Percentiles rank a stretch among this genome's conserved stretches.
Evolutionary conservation across 2,888 invertebrate genomes (phyloP).

Genomic region (Pterobdella sp.): DNA sequence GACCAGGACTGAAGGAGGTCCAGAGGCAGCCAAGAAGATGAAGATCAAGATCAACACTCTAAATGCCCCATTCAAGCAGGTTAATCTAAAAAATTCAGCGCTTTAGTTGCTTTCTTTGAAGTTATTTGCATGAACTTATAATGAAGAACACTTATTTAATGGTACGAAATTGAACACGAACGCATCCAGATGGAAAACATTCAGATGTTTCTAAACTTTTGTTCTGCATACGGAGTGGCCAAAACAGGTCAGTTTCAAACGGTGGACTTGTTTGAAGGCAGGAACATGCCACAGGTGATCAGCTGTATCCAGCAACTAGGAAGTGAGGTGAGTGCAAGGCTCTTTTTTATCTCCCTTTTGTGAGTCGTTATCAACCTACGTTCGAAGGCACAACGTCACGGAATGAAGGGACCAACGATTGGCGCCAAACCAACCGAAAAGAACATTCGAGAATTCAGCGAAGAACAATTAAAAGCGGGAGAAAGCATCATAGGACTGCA

Average conservation of each 20-base stretch:
- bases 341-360: neutral
- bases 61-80: slow-evolving; percentile 48
- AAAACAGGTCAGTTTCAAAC: slow-evolving; percentile 49
- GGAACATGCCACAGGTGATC: slow-evolving; percentile 51
- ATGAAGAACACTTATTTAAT: neutral
- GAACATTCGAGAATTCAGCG: slow-evolving; percentile 45
- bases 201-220: slow-evolving; percentile 47
- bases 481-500: slow-evolving; percentile 48
- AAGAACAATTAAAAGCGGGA: slow-evolving; percentile 43
- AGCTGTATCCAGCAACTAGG: slow-evolving; percentile 48
- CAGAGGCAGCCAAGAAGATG: slow-evolving; percentile 41
- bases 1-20: slow-evolving; percentile 43
- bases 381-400: slow-evolving; percentile 41
- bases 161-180: neutral
- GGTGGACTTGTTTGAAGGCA: slow-evolving; percentile 49
- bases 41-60: slow-evolving; percentile 42
- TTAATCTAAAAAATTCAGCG: slow-evolving; percentile 31
- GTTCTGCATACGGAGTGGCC: slow-evolving; percentile 47
- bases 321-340: slow-evolving; percentile 43
- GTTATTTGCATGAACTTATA: neutral
- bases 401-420: slow-evolving; percentile 45
- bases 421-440: slow-evolving; percentile 49
- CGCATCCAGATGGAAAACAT: slow-evolving; percentile 49
- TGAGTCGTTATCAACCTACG: neutral
- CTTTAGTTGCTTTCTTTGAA: neutral